phyloP scores from a whole-genome alignment of 92 coral and sea anemone species.

The Plumapathes pennacea region DNA sequence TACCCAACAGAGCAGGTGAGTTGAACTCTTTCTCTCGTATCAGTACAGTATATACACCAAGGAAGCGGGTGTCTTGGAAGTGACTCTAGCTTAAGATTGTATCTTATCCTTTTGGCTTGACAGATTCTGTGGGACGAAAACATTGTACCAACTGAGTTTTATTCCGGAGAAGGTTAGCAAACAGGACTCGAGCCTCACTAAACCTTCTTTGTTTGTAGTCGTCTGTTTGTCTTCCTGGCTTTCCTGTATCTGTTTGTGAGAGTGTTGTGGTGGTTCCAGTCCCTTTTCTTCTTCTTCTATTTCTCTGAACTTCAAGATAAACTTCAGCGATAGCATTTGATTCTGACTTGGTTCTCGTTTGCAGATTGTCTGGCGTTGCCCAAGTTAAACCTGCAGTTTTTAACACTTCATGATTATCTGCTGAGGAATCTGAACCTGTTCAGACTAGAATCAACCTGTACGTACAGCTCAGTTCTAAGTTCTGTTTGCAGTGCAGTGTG shows the following conservation, averaged over 20 bases:
- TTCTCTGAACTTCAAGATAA: no score
- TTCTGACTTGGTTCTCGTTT: neutral
- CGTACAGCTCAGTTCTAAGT: slow-evolving; percentile 28
- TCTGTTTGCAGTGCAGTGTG: no score
- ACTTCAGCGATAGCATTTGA: neutral
- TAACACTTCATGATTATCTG: slow-evolving; percentile 93
- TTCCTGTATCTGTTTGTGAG: neutral
- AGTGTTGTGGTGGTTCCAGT: neutral
- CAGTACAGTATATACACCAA: neutral
- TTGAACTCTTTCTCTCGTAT: neutral
- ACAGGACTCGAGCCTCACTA: no score
- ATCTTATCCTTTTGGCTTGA: neutral
- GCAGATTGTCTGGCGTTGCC: slow-evolving; percentile 95
- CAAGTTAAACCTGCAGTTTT: slow-evolving; percentile 89
- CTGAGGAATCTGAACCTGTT: slow-evolving; percentile 90
- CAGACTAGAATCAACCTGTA: slow-evolving; percentile 96
- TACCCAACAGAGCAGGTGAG: slow-evolving; percentile 96
- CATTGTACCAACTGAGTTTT: slow-evolving; percentile 91
- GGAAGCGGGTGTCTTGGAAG: no score
- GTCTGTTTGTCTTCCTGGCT: neutral
- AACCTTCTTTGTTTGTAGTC: neutral
- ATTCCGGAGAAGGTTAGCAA: slow-evolving; percentile 97
- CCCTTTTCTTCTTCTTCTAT: neutral
- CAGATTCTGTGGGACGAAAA: slow-evolving; percentile 99
- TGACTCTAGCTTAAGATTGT: no score